Base-by-base conservation (phyloP, 2,797 vertebrate species). In the Dromococcyx pavoninus region DNA sequence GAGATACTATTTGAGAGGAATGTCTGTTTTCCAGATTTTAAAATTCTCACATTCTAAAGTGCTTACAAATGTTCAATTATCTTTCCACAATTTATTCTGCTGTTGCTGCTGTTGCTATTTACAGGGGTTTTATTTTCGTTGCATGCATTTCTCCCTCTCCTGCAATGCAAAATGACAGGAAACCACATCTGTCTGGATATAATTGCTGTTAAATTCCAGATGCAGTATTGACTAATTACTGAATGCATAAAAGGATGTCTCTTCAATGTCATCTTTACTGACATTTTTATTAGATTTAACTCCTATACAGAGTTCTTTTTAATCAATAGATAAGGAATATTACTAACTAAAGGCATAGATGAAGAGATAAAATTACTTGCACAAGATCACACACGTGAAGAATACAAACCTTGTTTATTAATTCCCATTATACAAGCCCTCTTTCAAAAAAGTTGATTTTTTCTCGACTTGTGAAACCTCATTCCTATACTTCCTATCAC, bases 101-200 rank as follows among this genome's bases (percentile, higher is more conserved):
- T 87, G 22, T 80, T 94, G 43, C 32, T 94, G 67, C 76, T 89
- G 33, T 75, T 61, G 41, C 44, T 95, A 62, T 50, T 94, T 91
- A 74, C 22, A 53, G 19, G 19, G 62, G 13, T 41, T 89, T 94
- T 44, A 94, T 95, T 96, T 95, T 86, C 37, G 48, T 81, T 94
- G 57, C 48, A 61, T 67, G 60, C 35, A 92, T 88, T 89, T 90
- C 64, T 18, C 13, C 27, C 22, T 70, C 18, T 21, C 14, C 73
- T 89, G 77, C 35, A 69, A 89, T 54, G 74, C 30, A 73, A 85
- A 93, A 95, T 90, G 74, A 94, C 27, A 91, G 28, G 62, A 78
- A 83, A 76, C 11, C 18, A 81, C 75, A 93, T 95, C 78, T 88
- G 33, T 86, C 78, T 73, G 11, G 13, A 62, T 85, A 61, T 65